These are phyloP conservation scores for Magallana gigas DNA, from an alignment of 1,140 invertebrate genomes.

Conservation along the genomic window DNA sequence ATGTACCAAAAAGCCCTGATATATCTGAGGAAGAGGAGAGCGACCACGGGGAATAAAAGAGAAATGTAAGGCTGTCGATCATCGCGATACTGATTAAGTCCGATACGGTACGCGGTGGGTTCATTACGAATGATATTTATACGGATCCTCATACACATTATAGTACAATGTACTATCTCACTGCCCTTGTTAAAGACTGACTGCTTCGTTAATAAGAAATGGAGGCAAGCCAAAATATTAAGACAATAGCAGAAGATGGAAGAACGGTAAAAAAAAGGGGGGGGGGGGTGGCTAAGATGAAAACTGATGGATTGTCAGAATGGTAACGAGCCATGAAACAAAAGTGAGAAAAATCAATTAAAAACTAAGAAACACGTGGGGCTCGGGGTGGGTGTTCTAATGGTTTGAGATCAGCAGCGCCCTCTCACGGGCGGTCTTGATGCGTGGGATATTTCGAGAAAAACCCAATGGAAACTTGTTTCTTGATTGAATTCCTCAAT, in stretches of 20 bases:
- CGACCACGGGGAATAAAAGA: neutral
- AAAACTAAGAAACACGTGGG: constrained; percentile 1
- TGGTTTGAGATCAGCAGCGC: neutral
- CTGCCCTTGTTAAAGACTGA: neutral
- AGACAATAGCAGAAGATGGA: neutral
- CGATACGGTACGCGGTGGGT: neutral
- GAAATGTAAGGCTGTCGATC: neutral
- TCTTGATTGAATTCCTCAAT: too few species aligned
- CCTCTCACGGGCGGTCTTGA: neutral
- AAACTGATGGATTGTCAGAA: neutral
- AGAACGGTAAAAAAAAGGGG: neutral
- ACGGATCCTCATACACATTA: neutral
- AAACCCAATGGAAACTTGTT: too few species aligned
- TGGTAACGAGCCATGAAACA: constrained; percentile 17
- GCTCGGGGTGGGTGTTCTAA: constrained; percentile 3
- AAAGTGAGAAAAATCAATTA: constrained; percentile 24
- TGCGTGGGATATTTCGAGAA: too few species aligned
- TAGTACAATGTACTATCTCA: neutral
- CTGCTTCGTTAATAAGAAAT: constrained; percentile 17
- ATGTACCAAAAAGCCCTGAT: neutral
- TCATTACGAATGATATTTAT: neutral
- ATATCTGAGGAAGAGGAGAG: neutral
- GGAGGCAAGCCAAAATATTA: neutral
- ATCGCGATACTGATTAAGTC: neutral
- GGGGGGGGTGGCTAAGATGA: neutral